A percentile compares a stretch with the other conserved stretches of the same genome.
These are phyloP conservation scores for Carterocephalus palaemon DNA, from an alignment of 2,888 invertebrate species.

Conservation along the genomic window DNA sequence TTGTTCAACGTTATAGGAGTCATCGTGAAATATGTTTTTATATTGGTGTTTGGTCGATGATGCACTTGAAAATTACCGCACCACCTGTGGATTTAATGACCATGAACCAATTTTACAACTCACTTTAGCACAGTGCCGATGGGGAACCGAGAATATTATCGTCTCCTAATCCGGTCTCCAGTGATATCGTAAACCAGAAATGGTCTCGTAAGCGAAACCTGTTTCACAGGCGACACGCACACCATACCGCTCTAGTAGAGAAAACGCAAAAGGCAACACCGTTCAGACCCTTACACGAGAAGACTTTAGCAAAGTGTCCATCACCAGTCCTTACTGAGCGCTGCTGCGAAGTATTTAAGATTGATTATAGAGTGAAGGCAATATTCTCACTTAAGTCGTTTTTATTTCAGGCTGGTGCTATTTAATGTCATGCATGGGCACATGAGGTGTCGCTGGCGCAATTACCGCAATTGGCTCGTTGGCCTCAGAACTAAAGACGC, in stretches of 20 bases:
- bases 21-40: conserved; percentile 33
- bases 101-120: conserved; percentile 61
- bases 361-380: conserved; percentile 41
- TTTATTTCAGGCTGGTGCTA: conserved; percentile 42
- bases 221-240: conserved; percentile 65
- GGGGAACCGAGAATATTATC: conserved; percentile 69
- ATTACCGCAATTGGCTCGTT: conserved; percentile 77
- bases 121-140: conserved; percentile 67
- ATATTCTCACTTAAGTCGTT: conserved; percentile 45
- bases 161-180: conserved; percentile 71
- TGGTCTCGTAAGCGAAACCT: conserved; percentile 68
- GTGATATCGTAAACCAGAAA: conserved; percentile 75
- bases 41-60: conserved; percentile 46
- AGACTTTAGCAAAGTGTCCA: conserved; percentile 38
- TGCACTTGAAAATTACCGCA: conserved; percentile 45
- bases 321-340: conserved; percentile 41
- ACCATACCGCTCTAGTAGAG: conserved; percentile 56
- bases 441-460: conserved; percentile 73
- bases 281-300: conserved; percentile 44
- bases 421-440: conserved; percentile 70
- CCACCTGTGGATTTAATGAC: conserved; percentile 59
- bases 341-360: conserved; percentile 37
- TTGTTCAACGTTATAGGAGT: conserved; percentile 1
- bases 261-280: conserved; percentile 53
- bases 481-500: conserved; percentile 69